Conservation (phyloP, 2,888 invertebrate genomes). For the Melanostoma mellinum region DNA sequence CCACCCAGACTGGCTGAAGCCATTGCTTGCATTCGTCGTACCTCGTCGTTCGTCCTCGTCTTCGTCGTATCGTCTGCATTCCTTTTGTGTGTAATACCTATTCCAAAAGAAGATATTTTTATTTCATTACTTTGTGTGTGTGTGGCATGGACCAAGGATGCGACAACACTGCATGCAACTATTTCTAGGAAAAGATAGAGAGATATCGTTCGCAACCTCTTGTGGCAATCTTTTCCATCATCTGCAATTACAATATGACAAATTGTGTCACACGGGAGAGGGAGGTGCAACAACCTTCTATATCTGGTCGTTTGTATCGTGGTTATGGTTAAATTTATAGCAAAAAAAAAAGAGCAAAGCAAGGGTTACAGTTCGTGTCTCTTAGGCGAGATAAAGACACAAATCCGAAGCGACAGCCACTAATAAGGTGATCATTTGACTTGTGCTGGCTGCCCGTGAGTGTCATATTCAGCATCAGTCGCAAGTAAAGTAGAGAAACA, state of each 20-base stretch:
- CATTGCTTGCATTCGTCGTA: slow-evolving; percentile 38
- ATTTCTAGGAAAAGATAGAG: slow-evolving; percentile 60
- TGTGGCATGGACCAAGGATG: slow-evolving; percentile 18
- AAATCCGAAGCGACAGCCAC: slow-evolving; percentile 17
- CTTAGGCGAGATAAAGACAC: slow-evolving; percentile 26
- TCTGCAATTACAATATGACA: slow-evolving; percentile 68
- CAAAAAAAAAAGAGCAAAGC: slow-evolving; percentile 14
- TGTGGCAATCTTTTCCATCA: slow-evolving; percentile 55
- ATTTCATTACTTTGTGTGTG: background rate
- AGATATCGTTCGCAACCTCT: slow-evolving; percentile 48
- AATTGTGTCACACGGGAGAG: slow-evolving; percentile 54
- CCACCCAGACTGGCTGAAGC: slow-evolving; percentile 65
- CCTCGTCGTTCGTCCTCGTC: background rate
- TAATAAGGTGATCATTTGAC: slow-evolving; percentile 50
- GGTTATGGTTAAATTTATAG: background rate
- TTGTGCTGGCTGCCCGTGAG: slow-evolving; percentile 30
- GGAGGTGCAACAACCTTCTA: slow-evolving; percentile 10
- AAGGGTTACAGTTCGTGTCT: background rate
- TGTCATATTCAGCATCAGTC: slow-evolving; percentile 9
- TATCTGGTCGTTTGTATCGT: background rate
- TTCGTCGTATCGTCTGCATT: slow-evolving; percentile 14
- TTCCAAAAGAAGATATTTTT: slow-evolving; percentile 33
- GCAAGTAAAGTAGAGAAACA: no score
- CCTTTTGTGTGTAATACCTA: slow-evolving; percentile 22
- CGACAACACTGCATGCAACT: background rate